phyloP scores from a whole-genome alignment of 2,888 invertebrate genomes.

The Bellardia pandia region DNA sequence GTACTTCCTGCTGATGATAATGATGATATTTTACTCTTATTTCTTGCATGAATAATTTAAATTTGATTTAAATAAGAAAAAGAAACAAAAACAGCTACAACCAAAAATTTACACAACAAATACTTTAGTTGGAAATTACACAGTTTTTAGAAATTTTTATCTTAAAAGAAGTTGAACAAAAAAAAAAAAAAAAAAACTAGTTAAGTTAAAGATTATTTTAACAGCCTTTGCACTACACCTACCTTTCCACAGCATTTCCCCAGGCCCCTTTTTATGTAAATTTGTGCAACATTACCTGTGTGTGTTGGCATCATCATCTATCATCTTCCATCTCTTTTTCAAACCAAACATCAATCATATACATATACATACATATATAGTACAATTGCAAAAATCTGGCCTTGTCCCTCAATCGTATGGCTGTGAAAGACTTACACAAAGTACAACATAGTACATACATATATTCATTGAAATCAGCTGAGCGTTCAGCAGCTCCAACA shows the following conservation, averaged over 20 bases:
- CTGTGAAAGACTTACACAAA: not conserved
- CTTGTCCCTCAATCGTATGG: conserved; percentile 51
- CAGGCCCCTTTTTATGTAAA: conserved; percentile 9
- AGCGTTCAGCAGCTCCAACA: conserved; percentile 25
- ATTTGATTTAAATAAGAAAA: conserved; percentile 6
- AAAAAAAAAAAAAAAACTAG: not conserved
- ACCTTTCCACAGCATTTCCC: too few species aligned
- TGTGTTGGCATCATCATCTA: conserved; percentile 9
- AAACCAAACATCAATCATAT: conserved; percentile 62
- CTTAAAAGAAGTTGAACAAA: not conserved
- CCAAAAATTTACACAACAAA: not conserved
- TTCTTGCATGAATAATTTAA: conserved; percentile 21
- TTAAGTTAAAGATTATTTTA: conserved; percentile 11
- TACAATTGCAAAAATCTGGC: conserved; percentile 57
- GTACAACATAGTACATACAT: not conserved
- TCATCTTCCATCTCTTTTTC: conserved; percentile 27
- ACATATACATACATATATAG: not conserved
- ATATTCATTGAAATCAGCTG: conserved; percentile 61
- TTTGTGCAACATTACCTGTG: not conserved
- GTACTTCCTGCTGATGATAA: conserved; percentile 1
- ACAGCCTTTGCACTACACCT: too few species aligned
- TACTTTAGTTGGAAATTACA: not conserved
- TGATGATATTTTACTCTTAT: conserved; percentile 1
- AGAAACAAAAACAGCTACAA: not conserved
- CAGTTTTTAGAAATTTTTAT: not conserved